A percentile compares a stretch with the other conserved stretches of the same genome.
phyloP scores from a whole-genome alignment of 2,888 invertebrate species.

The Neoaliturus tenellus region DNA sequence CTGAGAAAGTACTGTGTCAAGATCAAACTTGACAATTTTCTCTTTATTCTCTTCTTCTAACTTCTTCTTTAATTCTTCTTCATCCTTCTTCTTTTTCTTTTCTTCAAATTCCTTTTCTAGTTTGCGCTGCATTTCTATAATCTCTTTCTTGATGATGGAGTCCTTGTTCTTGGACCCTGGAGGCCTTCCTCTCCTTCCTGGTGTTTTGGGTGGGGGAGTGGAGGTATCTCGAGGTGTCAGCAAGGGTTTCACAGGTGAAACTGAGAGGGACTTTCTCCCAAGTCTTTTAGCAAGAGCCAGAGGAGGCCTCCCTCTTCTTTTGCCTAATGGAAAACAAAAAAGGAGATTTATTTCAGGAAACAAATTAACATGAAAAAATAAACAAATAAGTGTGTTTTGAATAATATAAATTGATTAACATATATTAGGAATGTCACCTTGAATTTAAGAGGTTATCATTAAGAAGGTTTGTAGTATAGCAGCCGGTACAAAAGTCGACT shows the following conservation, averaged over 20 bases:
- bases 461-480: too few species aligned
- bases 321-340: neutral
- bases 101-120: slow-evolving; percentile 55
- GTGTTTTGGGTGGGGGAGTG: neutral
- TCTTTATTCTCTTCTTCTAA: slow-evolving; percentile 39
- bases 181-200: slow-evolving; percentile 58
- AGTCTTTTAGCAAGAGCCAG: slow-evolving; percentile 1
- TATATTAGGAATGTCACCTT: too few species aligned
- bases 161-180: slow-evolving; percentile 60
- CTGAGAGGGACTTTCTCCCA: neutral
- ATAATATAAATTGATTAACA: too few species aligned
- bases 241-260: neutral
- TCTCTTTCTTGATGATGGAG: slow-evolving; percentile 52
- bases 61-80: slow-evolving; percentile 48
- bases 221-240: neutral
- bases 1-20: neutral
- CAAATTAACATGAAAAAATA: too few species aligned
- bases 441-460: too few species aligned
- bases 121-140: slow-evolving; percentile 50
- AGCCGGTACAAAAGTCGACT: too few species aligned
- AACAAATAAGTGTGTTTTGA: too few species aligned
- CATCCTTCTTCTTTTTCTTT: slow-evolving; percentile 52
- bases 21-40: slow-evolving; percentile 30
- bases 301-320: slow-evolving; percentile 25
- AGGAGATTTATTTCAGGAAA: neutral